Percentiles rank a stretch among this genome's conserved stretches.
phyloP scores from a whole-genome alignment of 1,140 invertebrate genomes.

The Drosophila azteca region DNA sequence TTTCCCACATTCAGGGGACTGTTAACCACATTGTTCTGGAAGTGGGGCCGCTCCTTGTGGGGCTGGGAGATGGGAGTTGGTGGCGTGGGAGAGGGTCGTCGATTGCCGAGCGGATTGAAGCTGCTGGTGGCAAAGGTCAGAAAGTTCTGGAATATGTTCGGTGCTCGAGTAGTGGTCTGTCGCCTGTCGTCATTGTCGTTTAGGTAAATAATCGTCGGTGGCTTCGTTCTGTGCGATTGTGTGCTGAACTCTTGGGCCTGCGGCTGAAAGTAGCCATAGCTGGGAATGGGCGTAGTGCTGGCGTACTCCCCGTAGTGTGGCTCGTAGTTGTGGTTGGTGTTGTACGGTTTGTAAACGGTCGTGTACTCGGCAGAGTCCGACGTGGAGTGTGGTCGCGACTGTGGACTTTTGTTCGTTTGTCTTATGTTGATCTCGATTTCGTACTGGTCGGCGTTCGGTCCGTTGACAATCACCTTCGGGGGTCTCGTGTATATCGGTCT shows the following conservation, averaged over 20 bases:
- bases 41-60: constrained; percentile 48
- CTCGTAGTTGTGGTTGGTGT: constrained; percentile 54
- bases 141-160: constrained; percentile 76
- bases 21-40: constrained; percentile 42
- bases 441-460: constrained; percentile 72
- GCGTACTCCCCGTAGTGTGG: constrained; percentile 57
- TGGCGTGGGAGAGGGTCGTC: constrained; percentile 46
- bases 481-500: constrained; percentile 58
- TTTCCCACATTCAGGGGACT: constrained; percentile 46
- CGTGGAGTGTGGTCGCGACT: constrained; percentile 23
- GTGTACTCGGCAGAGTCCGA: constrained; percentile 60
- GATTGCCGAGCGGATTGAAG: constrained; percentile 52
- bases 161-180: constrained; percentile 58
- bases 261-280: constrained; percentile 52
- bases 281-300: constrained; percentile 58
- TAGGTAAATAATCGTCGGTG: constrained; percentile 79
- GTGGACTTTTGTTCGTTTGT: constrained; percentile 77
- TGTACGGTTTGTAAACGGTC: constrained; percentile 61
- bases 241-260: constrained; percentile 20
- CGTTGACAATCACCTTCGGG: constrained; percentile 73
- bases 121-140: constrained; percentile 66
- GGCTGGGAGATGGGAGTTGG: constrained; percentile 35
- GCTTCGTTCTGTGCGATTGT: constrained; percentile 63
- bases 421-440: constrained; percentile 83
- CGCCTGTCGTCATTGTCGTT: constrained; percentile 64